phyloP scores from a whole-genome alignment of 2,797 vertebrate genomes.

The Propithecus deckenii region DNA sequence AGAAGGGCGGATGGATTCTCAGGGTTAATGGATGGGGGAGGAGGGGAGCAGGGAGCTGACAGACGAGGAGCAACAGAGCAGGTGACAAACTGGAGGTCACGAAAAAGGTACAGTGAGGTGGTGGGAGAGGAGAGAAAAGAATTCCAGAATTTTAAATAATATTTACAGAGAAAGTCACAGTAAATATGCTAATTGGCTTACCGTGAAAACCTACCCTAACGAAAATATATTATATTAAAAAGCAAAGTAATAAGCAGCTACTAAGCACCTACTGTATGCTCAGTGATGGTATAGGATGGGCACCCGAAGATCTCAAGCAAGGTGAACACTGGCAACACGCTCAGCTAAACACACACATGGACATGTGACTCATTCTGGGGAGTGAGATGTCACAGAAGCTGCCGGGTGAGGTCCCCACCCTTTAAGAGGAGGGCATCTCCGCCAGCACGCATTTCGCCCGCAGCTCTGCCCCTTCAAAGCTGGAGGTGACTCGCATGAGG shows the following conservation, averaged over 20 bases:
- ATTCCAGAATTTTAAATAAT: background rate
- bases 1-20: background rate
- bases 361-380: accelerated
- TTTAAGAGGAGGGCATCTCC: background rate
- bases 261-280: too few relatives aligned
- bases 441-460: accelerated
- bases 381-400: background rate
- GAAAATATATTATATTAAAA: background rate
- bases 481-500: background rate
- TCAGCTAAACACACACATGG: background rate
- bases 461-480: background rate
- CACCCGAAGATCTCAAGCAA: background rate
- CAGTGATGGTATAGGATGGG: accelerated
- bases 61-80: background rate
- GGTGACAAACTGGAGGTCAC: background rate
- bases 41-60: too few relatives aligned
- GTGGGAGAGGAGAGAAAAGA: background rate
- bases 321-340: too few relatives aligned
- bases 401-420: background rate
- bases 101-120: background rate
- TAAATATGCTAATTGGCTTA: background rate
- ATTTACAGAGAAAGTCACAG: background rate
- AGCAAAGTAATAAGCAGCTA: background rate
- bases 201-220: background rate
- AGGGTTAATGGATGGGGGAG: too few relatives aligned